Percentiles rank a stretch among this genome's conserved stretches.
Evolutionary conservation across 2,113 vertebrate genomes (phyloP).

Genomic region (Microtus richardsoni): DNA sequence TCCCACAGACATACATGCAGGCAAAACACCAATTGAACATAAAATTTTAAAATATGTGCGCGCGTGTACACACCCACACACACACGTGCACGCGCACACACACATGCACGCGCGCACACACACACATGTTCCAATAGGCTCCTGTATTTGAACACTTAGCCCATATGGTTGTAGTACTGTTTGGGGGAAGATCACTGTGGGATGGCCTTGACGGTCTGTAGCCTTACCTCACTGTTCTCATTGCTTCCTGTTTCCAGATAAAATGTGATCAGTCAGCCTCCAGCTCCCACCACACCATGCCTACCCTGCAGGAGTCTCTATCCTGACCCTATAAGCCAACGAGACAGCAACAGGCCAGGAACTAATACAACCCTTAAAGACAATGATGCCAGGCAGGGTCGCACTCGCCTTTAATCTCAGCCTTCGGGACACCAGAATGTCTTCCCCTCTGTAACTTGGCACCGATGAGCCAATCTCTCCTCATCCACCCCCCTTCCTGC

Average conservation of each 20-base stretch:
- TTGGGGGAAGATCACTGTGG: not conserved
- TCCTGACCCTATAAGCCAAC: not conserved
- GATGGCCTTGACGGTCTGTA: not conserved
- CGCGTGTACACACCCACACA: not conserved
- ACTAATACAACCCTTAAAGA: not conserved
- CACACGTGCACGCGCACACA: not conserved
- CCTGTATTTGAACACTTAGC: not conserved
- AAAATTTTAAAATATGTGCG: not conserved
- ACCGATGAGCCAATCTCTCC: not conserved
- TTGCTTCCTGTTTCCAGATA: not conserved
- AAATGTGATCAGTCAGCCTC: too few relatives aligned
- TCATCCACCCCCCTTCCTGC: not conserved
- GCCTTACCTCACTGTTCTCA: not conserved
- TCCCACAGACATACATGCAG: not conserved
- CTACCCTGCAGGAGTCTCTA: not conserved
- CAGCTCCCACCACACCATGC: not conserved
- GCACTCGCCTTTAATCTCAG: not conserved
- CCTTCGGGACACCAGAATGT: not conserved
- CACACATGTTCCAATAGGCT: not conserved
- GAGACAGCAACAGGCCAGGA: not conserved
- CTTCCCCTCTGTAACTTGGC: not conserved
- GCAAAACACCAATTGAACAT: not conserved
- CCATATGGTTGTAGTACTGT: not conserved
- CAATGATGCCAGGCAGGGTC: not conserved
- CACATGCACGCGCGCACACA: not conserved